Percentiles rank a stretch among this genome's conserved stretches.
Conservation (phyloP, 2,888 invertebrate genomes). For the Drosophila neotestacea region DNA sequence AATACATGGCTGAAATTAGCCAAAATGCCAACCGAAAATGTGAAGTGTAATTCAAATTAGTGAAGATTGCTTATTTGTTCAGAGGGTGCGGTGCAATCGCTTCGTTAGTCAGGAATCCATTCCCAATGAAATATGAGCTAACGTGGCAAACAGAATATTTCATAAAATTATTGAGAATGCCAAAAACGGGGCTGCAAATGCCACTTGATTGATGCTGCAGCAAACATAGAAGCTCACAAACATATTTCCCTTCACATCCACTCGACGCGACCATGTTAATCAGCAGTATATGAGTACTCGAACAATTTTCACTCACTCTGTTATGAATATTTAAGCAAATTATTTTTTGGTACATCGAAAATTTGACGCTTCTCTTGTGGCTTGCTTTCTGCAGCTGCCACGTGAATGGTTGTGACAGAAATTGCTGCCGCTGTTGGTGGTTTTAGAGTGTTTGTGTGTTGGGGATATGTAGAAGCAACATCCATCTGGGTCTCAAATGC, state of each 20-base stretch:
- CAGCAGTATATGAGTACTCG: conserved; percentile 44
- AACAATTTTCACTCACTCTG: conserved; percentile 42
- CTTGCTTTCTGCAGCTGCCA: conserved; percentile 25
- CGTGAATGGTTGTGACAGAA: conserved; percentile 61
- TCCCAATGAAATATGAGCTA: conserved; percentile 23
- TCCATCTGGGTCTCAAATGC: conserved; percentile 51
- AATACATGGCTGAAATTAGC: conserved; percentile 58
- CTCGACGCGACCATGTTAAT: conserved; percentile 52
- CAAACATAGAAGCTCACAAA: conserved; percentile 15
- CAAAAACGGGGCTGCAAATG: conserved; percentile 48
- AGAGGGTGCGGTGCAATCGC: not conserved
- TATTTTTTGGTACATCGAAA: conserved; percentile 52
- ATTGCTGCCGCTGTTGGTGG: conserved; percentile 29
- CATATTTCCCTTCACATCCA: not conserved
- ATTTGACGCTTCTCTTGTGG: conserved; percentile 31
- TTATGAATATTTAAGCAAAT: conserved; percentile 72
- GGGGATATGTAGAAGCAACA: conserved; percentile 9
- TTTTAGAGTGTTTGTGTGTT: not conserved
- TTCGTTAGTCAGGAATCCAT: not conserved
- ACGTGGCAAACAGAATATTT: conserved; percentile 60
- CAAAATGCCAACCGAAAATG: conserved; percentile 55
- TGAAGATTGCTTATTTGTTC: conserved; percentile 14
- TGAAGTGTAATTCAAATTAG: conserved; percentile 55
- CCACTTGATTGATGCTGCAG: conserved; percentile 64
- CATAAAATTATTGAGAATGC: conserved; percentile 63